Percentiles rank a stretch among this genome's conserved stretches.
Conservation (phyloP, 2,888 invertebrate species). For the Oligia strigilis region DNA sequence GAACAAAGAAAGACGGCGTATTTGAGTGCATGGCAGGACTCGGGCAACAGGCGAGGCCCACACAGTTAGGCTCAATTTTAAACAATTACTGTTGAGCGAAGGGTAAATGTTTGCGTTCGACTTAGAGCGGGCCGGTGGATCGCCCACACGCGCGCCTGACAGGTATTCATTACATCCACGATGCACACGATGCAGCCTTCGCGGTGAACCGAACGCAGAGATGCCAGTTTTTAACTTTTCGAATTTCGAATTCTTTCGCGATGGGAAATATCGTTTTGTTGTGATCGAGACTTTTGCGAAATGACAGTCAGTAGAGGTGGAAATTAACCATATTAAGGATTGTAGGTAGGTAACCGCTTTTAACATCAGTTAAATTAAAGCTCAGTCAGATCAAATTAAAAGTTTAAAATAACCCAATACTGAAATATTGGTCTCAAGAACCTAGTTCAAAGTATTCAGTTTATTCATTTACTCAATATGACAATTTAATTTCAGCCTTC, state of each 20-base stretch:
- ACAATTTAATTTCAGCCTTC: slow-evolving; percentile 10
- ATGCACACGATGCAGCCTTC: slow-evolving; percentile 80
- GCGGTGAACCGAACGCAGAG: slow-evolving; percentile 69
- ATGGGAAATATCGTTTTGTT: slow-evolving; percentile 37
- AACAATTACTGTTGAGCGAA: slow-evolving; percentile 90
- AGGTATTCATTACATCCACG: slow-evolving; percentile 89
- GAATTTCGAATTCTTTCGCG: slow-evolving; percentile 59
- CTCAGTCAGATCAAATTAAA: background rate
- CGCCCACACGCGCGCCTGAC: slow-evolving; percentile 90
- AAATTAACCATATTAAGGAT: background rate
- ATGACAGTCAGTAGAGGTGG: background rate
- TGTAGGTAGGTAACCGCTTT: background rate
- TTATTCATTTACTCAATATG: slow-evolving; percentile 27
- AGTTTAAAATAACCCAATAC: background rate
- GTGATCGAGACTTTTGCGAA: background rate
- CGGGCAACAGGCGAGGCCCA: slow-evolving; percentile 86
- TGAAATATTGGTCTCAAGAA: background rate
- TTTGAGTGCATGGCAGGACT: slow-evolving; percentile 78
- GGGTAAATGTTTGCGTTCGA: slow-evolving; percentile 90
- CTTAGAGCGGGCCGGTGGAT: slow-evolving; percentile 82
- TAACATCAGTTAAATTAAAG: background rate
- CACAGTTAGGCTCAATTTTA: slow-evolving; percentile 91
- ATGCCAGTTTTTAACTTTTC: slow-evolving; percentile 67
- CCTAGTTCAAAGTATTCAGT: slow-evolving; percentile 10
- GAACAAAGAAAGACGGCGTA: slow-evolving; percentile 79